Percentiles rank a stretch among this genome's conserved stretches.
Evolutionary conservation across 1,140 invertebrate genomes (phyloP).

Genomic region (Drosophila ananassae): DNA sequence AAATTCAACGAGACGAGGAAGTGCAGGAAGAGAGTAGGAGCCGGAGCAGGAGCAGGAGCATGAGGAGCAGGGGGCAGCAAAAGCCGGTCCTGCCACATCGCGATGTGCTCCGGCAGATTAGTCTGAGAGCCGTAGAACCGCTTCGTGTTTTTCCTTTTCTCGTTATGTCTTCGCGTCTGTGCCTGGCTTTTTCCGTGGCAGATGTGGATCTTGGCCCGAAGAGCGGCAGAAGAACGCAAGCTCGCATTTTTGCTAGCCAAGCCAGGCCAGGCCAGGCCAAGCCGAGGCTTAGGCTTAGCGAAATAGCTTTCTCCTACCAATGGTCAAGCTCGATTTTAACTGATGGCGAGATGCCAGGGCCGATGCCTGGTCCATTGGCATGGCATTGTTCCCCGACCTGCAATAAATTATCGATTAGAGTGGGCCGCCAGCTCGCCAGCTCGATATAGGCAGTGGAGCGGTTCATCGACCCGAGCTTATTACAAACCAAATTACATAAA

Average conservation of each 20-base stretch:
- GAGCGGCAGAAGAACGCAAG: neutral
- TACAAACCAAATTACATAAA: conserved; percentile 54
- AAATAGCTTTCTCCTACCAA: conserved; percentile 28
- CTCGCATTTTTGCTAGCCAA: conserved; percentile 34
- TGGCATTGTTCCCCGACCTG: conserved; percentile 53
- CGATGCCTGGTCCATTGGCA: conserved; percentile 45
- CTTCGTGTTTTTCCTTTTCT: conserved; percentile 45
- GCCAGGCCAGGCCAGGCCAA: neutral
- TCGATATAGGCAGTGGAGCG: conserved; percentile 28
- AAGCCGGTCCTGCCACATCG: conserved; percentile 47
- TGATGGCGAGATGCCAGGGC: conserved; percentile 34
- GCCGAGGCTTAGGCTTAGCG: neutral
- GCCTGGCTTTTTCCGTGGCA: conserved; percentile 27
- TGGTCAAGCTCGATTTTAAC: conserved; percentile 30
- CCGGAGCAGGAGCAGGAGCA: neutral
- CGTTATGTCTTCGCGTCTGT: conserved; percentile 30
- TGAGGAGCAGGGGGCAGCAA: conserved; percentile 6
- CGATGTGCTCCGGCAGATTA: conserved; percentile 62
- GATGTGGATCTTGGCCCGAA: conserved; percentile 43
- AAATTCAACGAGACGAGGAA: conserved; percentile 62
- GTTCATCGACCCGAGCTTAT: conserved; percentile 59
- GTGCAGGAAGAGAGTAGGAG: conserved; percentile 12
- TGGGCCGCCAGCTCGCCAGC: conserved; percentile 33
- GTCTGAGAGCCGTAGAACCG: conserved; percentile 57
- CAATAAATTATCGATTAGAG: conserved; percentile 79